Percentiles rank a stretch among this genome's conserved stretches.
These are phyloP conservation scores for Psettodes erumei DNA, from an alignment of 2,113 vertebrate genomes.

Conservation along the genomic window DNA sequence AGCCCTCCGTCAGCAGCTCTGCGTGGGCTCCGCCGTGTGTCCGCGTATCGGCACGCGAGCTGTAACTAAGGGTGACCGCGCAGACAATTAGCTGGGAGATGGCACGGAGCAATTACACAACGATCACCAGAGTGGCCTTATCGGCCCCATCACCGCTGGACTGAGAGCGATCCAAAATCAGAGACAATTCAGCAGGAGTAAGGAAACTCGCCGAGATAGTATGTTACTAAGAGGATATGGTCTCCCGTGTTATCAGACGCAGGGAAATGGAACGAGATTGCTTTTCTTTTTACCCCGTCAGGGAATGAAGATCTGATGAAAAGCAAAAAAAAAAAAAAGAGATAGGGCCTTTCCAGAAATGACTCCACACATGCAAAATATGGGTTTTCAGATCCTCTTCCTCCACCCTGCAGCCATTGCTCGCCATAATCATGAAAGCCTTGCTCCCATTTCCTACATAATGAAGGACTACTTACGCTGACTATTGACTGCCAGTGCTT, in stretches of 20 bases:
- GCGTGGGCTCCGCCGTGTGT: background rate
- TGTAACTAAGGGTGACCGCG: slow-evolving; percentile 55
- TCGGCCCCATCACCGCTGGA: slow-evolving; percentile 41
- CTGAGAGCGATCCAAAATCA: slow-evolving; percentile 48
- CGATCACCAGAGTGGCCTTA: slow-evolving; percentile 45
- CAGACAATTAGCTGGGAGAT: slow-evolving; percentile 63
- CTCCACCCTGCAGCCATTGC: slow-evolving; percentile 15
- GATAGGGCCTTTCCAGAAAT: slow-evolving; percentile 63
- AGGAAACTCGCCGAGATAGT: slow-evolving; percentile 17
- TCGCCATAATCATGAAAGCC: slow-evolving; percentile 46
- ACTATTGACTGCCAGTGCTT: slow-evolving; percentile 35
- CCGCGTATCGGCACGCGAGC: slow-evolving; percentile 13
- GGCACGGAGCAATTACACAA: slow-evolving; percentile 44
- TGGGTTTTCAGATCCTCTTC: slow-evolving; percentile 46
- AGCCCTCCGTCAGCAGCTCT: no score
- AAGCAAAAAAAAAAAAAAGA: slow-evolving; percentile 54
- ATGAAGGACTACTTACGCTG: slow-evolving; percentile 37
- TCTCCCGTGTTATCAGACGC: slow-evolving; percentile 44
- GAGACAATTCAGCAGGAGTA: slow-evolving; percentile 46
- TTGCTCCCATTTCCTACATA: slow-evolving; percentile 29
- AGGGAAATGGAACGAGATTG: slow-evolving; percentile 48
- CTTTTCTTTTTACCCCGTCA: slow-evolving; percentile 47
- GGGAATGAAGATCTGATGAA: slow-evolving; percentile 60
- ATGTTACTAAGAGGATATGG: slow-evolving; percentile 37
- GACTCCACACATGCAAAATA: slow-evolving; percentile 59